These are phyloP conservation scores for Atethmia centrago DNA, from an alignment of 2,888 invertebrate genomes.

Conservation along the genomic window DNA sequence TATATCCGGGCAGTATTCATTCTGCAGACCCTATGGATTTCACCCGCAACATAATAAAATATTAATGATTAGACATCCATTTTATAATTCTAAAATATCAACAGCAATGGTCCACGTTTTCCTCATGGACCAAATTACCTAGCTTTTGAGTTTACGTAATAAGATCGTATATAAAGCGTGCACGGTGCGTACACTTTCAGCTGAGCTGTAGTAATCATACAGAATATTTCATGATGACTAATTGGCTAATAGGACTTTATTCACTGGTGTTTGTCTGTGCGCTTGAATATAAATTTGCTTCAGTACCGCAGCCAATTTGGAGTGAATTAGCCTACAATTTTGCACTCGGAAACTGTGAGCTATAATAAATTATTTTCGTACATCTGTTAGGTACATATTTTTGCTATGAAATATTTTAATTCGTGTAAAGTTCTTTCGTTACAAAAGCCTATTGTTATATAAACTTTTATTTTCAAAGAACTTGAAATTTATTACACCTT, in stretches of 20 bases:
- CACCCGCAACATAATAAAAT: background rate
- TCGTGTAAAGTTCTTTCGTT: slow-evolving; percentile 35
- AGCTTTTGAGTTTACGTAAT: slow-evolving; percentile 37
- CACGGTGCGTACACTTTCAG: slow-evolving; percentile 25
- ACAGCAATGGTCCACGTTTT: slow-evolving; percentile 2
- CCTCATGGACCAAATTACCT: slow-evolving; percentile 25
- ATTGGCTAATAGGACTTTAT: slow-evolving; percentile 59
- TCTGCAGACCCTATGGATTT: background rate
- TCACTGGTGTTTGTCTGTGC: slow-evolving; percentile 45
- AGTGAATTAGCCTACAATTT: slow-evolving; percentile 47
- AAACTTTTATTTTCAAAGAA: slow-evolving; percentile 16
- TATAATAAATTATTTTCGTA: slow-evolving; percentile 46
- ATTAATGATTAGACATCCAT: slow-evolving; percentile 17
- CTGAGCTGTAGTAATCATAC: slow-evolving; percentile 55
- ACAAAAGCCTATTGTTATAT: slow-evolving; percentile 22
- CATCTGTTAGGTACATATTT: slow-evolving; percentile 56
- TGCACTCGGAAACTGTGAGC: slow-evolving; percentile 43
- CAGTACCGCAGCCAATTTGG: slow-evolving; percentile 43
- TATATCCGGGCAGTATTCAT: background rate
- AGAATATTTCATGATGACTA: slow-evolving; percentile 62
- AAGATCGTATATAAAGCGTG: slow-evolving; percentile 33
- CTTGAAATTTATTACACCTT: slow-evolving; percentile 29
- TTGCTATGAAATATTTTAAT: slow-evolving; percentile 59
- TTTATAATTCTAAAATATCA: slow-evolving; percentile 29
- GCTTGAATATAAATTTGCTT: slow-evolving; percentile 53